A percentile compares a stretch with the other conserved stretches of the same genome.
These are phyloP conservation scores for Nudaria mundana DNA, from an alignment of 2,888 invertebrate genomes.

Conservation along the genomic window DNA sequence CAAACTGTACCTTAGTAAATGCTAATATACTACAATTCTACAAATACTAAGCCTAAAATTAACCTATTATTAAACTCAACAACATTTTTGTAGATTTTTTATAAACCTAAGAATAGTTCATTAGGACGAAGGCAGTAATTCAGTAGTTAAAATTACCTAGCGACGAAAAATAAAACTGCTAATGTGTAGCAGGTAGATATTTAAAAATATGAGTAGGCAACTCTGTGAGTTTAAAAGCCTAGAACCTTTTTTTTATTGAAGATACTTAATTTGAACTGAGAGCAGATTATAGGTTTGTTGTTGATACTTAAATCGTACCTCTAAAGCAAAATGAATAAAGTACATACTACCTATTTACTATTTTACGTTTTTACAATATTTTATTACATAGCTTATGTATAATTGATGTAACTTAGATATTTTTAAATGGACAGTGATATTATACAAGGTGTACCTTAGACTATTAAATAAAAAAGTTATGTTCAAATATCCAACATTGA, in stretches of 20 bases:
- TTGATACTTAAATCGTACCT: no score
- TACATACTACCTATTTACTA: neutral
- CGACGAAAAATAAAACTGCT: neutral
- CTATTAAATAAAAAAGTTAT: conserved; percentile 50
- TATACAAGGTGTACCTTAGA: conserved; percentile 64
- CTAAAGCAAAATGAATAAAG: no score
- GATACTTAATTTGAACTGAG: no score
- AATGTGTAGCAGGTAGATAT: no score
- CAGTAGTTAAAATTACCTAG: no score
- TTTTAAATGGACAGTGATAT: conserved; percentile 66
- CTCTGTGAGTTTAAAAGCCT: no score
- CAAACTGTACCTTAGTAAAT: no score
- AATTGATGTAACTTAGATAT: conserved; percentile 49
- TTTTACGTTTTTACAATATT: conserved; percentile 20
- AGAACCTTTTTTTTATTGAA: no score
- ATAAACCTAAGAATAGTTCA: conserved; percentile 17
- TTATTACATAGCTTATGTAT: conserved; percentile 26
- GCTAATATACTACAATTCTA: conserved; percentile 34
- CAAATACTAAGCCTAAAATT: conserved; percentile 18
- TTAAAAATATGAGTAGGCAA: no score
- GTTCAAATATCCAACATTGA: conserved; percentile 50
- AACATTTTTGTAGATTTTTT: conserved; percentile 15
- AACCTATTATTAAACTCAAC: conserved; percentile 23
- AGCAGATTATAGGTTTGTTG: no score
- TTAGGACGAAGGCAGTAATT: conserved; percentile 23